phyloP scores from a whole-genome alignment of 53 echinoderm and acorn worm genomes.

The Crossaster papposus region DNA sequence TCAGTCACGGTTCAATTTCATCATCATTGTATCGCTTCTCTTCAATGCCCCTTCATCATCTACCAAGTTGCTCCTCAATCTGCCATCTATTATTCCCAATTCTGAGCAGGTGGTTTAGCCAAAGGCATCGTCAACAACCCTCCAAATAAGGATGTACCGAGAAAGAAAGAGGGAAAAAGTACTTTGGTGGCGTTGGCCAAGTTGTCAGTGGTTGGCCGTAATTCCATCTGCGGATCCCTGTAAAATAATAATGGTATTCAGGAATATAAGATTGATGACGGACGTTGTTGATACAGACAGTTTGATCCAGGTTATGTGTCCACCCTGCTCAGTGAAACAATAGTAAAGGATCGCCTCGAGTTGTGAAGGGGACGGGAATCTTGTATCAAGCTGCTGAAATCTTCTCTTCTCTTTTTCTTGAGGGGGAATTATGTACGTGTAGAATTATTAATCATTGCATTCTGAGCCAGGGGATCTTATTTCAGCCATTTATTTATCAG shows the following conservation, averaged over 20 bases:
- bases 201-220: slow-evolving; percentile 12
- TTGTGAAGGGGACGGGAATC: neutral
- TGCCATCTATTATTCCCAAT: slow-evolving; percentile 38
- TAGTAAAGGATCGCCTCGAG: slow-evolving; percentile 32
- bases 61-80: neutral
- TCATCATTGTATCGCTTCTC: slow-evolving; percentile 21
- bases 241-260: slow-evolving; percentile 49
- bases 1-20: slow-evolving; percentile 51
- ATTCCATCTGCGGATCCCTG: slow-evolving; percentile 33
- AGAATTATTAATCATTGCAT: slow-evolving; percentile 19
- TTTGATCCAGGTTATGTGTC: slow-evolving; percentile 43
- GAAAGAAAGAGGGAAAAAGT: neutral
- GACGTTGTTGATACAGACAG: slow-evolving; percentile 53
- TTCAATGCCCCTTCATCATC: neutral
- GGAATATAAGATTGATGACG: slow-evolving; percentile 57
- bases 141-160: neutral
- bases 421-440: neutral
- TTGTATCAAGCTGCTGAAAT: slow-evolving; percentile 4
- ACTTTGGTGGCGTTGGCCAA: neutral
- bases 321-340: slow-evolving; percentile 15
- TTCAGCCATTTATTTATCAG: slow-evolving; percentile 16
- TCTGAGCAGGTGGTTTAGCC: slow-evolving; percentile 59
- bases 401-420: neutral
- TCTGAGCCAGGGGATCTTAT: slow-evolving; percentile 30
- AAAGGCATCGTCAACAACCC: slow-evolving; percentile 39